These are phyloP conservation scores for Patella pellucida DNA, from an alignment of 2,888 invertebrate genomes.

Conservation along the genomic window DNA sequence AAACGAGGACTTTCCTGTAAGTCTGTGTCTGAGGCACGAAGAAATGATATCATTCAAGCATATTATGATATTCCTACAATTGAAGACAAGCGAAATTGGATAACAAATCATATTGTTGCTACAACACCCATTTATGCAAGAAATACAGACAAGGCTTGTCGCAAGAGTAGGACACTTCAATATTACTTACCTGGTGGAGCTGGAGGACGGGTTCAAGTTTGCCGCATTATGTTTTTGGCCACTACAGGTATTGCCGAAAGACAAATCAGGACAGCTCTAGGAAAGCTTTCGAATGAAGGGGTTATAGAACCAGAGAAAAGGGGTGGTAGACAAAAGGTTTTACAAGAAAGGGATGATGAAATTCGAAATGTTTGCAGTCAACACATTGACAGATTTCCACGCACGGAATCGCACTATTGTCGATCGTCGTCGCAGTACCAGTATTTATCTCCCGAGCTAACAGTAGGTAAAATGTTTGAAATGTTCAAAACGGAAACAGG, in stretches of 20 bases:
- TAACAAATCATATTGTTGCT: neutral
- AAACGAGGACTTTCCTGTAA: neutral
- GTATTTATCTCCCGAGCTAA: neutral
- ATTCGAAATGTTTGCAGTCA: neutral
- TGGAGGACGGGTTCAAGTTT: neutral
- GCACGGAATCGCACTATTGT: constrained; percentile 1
- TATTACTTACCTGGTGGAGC: neutral
- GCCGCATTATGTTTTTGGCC: neutral
- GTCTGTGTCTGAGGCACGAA: neutral
- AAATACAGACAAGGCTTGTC: neutral
- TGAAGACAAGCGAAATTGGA: neutral
- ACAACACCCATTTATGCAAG: neutral
- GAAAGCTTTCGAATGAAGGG: neutral
- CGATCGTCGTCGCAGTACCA: neutral
- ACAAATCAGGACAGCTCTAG: neutral
- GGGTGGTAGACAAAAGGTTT: neutral
- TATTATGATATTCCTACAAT: neutral
- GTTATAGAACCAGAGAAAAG: neutral
- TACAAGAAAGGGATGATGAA: neutral
- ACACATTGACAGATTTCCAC: neutral
- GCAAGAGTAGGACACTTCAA: neutral
- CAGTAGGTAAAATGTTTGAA: neutral
- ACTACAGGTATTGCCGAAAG: neutral
- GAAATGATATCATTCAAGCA: neutral
- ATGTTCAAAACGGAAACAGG: neutral